Evolutionary conservation across 2,797 vertebrate genomes (phyloP).

Genomic region (Tadarida brasiliensis): DNA sequence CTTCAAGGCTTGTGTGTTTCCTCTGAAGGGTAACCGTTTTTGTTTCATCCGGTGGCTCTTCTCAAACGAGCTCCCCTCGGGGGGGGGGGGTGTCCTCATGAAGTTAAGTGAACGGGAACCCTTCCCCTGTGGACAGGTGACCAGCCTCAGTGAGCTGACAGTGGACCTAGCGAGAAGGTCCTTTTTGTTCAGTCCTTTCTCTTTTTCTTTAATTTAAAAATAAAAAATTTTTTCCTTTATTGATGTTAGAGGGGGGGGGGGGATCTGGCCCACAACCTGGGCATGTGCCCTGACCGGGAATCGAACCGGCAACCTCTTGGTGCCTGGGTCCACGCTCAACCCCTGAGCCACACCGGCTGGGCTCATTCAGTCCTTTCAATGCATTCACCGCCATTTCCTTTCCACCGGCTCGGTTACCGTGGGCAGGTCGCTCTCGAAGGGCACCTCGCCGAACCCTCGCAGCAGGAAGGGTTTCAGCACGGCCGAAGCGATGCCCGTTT

Average conservation of each 20-base stretch:
- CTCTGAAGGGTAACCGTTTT: not conserved
- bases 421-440: not conserved
- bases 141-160: not conserved
- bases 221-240: too few species aligned
- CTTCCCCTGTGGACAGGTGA: not conserved
- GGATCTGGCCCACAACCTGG: too few species aligned
- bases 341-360: too few species aligned
- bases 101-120: too few species aligned
- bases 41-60: not conserved
- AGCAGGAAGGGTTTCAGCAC: conserved; percentile 34
- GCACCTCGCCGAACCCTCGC: conserved; percentile 42
- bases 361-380: not conserved
- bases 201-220: not conserved
- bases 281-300: too few species aligned
- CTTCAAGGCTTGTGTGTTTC: not conserved
- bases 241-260: too few species aligned
- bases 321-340: too few species aligned
- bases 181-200: not conserved
- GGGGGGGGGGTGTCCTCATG: not conserved
- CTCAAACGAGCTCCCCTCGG: not conserved
- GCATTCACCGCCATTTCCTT: not conserved
- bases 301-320: too few species aligned
- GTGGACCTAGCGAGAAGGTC: not conserved
- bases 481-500: conserved; percentile 68
- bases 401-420: not conserved